Base-by-base conservation (phyloP, 2,888 invertebrate species). In the Drosophila pegasa region DNA sequence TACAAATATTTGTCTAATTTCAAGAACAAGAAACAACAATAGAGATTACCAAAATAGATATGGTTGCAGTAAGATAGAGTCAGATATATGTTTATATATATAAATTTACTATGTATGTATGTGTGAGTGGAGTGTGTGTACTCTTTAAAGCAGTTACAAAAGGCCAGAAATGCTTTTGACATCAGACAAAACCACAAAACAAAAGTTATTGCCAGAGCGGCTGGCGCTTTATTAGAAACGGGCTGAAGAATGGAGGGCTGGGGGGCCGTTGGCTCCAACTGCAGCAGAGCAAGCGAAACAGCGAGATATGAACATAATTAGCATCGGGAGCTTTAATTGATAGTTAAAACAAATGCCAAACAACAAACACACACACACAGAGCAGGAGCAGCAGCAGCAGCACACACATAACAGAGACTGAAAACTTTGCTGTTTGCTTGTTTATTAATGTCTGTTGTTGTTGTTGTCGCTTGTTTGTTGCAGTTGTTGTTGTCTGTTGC, bases 1-100 rank as follows among this genome's bases (percentile, higher is more conserved):
- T 65, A 70, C 88, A 83, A 88, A 83, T 84, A 87, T 84, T 88
- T 88, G 81, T 72, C 72, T 66, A 80, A 75, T 84, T 87, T 78
- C 71, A 63, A 70, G 75, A 75, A 78, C 68, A 81, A 50, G 57
- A 60, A 58, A 38, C 38, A 61, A 83, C 87, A 80, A 82, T 79
- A 12, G 35, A 45, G 61, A 65, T 77, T 58, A 43, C 20, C 54
- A 50, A 40, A 54, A 45, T 43, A 67, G 63, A 78, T 60, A 59
- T 57, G 37, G 18, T 45, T 41, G 55, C 43, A 58, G 22, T 18
- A 14, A 54, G 45, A 35, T 33, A 35, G 7, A 41, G 18, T 20
- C n/a, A 56, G 29, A 55, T 38, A 62, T 27, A 25, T 18, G 41
- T 48, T 40, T 43, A 14, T 25, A 20, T 40, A 20, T 3, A 41